phyloP scores from a whole-genome alignment of 2,113 vertebrate genomes.

The Clarias magur region DNA sequence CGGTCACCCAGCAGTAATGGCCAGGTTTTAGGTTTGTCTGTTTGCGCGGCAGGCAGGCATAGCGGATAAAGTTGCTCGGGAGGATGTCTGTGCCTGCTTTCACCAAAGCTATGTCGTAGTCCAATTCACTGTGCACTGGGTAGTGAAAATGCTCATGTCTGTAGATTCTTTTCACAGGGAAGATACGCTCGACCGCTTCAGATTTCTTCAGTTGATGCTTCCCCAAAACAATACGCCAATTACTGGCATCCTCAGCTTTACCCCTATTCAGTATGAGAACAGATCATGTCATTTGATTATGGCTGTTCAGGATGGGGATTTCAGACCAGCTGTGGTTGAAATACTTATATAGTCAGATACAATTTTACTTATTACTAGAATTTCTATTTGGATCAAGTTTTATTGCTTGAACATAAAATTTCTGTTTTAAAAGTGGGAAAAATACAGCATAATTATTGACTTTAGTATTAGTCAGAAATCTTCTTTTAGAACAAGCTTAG shows the following conservation, averaged over 20 bases:
- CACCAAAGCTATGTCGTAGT: conserved; percentile 75
- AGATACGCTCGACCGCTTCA: conserved; percentile 67
- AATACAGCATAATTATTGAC: neutral
- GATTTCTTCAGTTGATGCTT: conserved; percentile 73
- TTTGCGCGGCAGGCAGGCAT: conserved; percentile 75
- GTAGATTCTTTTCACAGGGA: conserved; percentile 72
- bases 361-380: neutral
- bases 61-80: conserved; percentile 69
- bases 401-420: neutral
- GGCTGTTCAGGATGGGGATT: neutral
- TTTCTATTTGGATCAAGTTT: neutral
- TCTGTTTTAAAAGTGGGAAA: neutral
- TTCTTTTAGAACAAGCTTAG: neutral
- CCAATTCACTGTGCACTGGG: conserved; percentile 70
- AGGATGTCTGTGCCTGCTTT: conserved; percentile 67
- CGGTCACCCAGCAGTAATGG: conserved; percentile 75
- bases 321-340: neutral
- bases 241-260: conserved; percentile 71
- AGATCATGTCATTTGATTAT: neutral
- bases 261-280: conserved; percentile 58
- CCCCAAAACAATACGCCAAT: conserved; percentile 75
- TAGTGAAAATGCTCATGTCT: conserved; percentile 73
- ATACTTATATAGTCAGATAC: neutral
- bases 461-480: neutral
- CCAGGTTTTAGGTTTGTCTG: conserved; percentile 65